Percentiles rank a stretch among this genome's conserved stretches.
These are phyloP conservation scores for Berghia stephanieae DNA, from an alignment of 1,140 invertebrate genomes.

Conservation along the genomic window DNA sequence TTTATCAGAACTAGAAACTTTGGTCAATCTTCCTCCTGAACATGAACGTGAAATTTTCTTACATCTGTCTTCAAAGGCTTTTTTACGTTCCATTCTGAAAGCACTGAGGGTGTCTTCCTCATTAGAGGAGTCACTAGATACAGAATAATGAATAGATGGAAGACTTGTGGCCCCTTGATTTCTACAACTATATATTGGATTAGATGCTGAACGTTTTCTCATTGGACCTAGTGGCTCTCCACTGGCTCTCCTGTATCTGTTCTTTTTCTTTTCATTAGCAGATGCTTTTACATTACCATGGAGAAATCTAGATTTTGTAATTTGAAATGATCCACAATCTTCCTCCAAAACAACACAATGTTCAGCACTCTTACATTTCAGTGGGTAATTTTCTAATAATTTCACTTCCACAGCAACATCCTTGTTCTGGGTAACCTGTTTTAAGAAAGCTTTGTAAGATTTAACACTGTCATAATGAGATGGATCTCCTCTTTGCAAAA, in stretches of 20 bases:
- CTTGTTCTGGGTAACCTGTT: slow-evolving; percentile 32
- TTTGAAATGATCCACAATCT: slow-evolving; percentile 20
- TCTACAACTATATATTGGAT: background rate
- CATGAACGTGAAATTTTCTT: slow-evolving; percentile 25
- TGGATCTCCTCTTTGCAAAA: slow-evolving; percentile 34
- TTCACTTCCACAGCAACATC: slow-evolving; percentile 42
- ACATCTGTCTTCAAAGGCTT: slow-evolving; percentile 24
- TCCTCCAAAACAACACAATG: slow-evolving; percentile 28
- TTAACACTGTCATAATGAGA: slow-evolving; percentile 37
- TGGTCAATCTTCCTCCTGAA: slow-evolving; percentile 17
- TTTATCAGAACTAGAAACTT: background rate
- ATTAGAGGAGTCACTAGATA: slow-evolving; percentile 28
- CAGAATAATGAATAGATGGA: slow-evolving; percentile 17
- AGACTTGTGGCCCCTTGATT: background rate
- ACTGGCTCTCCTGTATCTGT: slow-evolving; percentile 3
- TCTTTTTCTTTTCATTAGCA: slow-evolving; percentile 26
- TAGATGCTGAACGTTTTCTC: slow-evolving; percentile 29
- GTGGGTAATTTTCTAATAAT: slow-evolving; percentile 31
- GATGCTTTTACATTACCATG: background rate
- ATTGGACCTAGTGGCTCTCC: background rate
- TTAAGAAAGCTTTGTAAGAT: slow-evolving; percentile 39
- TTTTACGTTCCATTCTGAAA: slow-evolving; percentile 17
- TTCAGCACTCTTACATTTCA: slow-evolving; percentile 30
- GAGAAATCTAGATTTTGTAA: too few species aligned
- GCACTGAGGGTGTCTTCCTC: slow-evolving; percentile 21